Base-by-base conservation (phyloP, 2,113 vertebrate genomes). In the Heteronetta atricapilla region DNA sequence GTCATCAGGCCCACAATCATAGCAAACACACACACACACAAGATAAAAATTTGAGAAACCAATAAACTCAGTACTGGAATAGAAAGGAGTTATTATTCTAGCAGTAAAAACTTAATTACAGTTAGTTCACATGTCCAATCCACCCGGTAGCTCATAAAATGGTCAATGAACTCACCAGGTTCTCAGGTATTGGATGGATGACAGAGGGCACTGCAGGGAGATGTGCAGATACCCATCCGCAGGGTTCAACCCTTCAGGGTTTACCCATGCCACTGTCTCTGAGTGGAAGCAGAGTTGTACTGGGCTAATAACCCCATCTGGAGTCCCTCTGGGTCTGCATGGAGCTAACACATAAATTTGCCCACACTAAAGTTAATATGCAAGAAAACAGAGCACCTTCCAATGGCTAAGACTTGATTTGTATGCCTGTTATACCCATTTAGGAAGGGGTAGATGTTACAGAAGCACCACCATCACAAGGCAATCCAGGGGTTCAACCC, bases 21-120 rank as follows among this genome's bases (percentile, higher is more conserved):
- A 53, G 16, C 29, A 26, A 36, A 56, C 10, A n/a, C 10, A 48
- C 29, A 22, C 42, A 55, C 4, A 19, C 9, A 55, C 48, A 82
- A 48, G 72, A 92, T 63, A 94, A 94, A 86, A 91, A 86, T 22
- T 77, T 58, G 60, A 86, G 79, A 88, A 88, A 90, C 56, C 46
- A 83, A 70, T 67, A 86, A 93, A 88, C 17, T 8, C 22, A 1
- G 31, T 50, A 4, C 36, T 15, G 72, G 78, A 70, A 74, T 7
- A 86, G 52, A 92, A 77, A 86, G 1, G 3, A 89, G 16, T 28
- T 89, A 8, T 90, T 95, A 91, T 88, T 42, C 17, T 70, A 95
- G 53, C 68, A 91, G 59, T 88, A 91, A 89, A 80, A 94, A 40
- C 44, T 85, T 75, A 77, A 15, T 82, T 88, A 68, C 58, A 60